Base-by-base conservation (phyloP, 2,888 invertebrate species). In the Cerastoderma edule region DNA sequence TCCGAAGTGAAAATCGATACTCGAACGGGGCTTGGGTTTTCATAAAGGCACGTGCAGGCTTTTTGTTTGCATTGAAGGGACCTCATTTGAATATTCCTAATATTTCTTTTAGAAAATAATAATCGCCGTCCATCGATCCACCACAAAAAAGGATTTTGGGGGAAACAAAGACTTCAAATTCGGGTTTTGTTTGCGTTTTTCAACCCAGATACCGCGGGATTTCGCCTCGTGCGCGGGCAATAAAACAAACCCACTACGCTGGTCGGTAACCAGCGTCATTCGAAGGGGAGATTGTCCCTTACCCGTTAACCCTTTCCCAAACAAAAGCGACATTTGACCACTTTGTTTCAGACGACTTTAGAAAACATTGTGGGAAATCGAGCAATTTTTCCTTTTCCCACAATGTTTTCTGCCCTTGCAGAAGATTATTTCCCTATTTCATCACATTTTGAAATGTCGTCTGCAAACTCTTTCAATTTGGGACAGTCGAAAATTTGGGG, bases 51-150 rank as follows among this genome's bases (percentile, higher is more conserved):
- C 60, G 60, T 35, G 39, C 39, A 60, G 56, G 1, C 24, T 27
- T 39, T n/a, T n/a, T 60, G 39, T 60, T 60, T 60, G 60, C 60
- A 39, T 65, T 65, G 65, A 65, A 65, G 28, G 65, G 65, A 65
- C 65, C 65, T 48, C 65, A 65, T 65, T 65, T 65, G 22, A 60
- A 60, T 60, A 60, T 60, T 39, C 60, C 60, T 60, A 73, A 78
- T 78, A 78, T 71, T 78, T 78, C 39, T 48, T 71, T 70, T 67
- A 50, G 60, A 73, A 72, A 67, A 30, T 71, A 74, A 74, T 78
- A 78, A 78, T 78, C 74, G 63, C 28, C 54, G 39, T 30, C 53
- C 60, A 73, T 74, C 57, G 54, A 65, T 54, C 56, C 44, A 46
- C 74, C 70, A 67, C 73, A 78, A 71, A 60, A 28, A 53, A 33